phyloP scores from a whole-genome alignment of 2,113 vertebrate species.

The Corythoichthys intestinalis region DNA sequence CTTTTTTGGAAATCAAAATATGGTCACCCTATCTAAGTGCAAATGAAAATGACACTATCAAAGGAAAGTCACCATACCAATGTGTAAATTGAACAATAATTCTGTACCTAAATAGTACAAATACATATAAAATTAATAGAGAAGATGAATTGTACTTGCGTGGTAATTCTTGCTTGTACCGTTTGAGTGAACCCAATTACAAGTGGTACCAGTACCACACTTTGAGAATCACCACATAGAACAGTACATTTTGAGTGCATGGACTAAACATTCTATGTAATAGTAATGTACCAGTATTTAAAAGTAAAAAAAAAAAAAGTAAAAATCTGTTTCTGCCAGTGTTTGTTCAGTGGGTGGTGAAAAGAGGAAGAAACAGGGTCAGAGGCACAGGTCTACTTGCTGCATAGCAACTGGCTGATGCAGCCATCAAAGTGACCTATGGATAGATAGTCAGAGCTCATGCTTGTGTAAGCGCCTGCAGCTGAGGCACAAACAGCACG shows the following conservation, averaged over 20 bases:
- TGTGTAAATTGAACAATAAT: too few species aligned
- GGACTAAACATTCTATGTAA: not conserved
- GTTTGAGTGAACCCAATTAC: too few species aligned
- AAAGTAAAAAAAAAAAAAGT: not conserved
- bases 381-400: conserved; percentile 54
- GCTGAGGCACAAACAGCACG: conserved; percentile 36
- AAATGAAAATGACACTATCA: too few species aligned
- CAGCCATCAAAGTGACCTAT: conserved; percentile 59
- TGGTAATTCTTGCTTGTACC: too few species aligned
- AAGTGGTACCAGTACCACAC: conserved; percentile 59
- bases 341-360: conserved; percentile 29
- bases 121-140: too few species aligned
- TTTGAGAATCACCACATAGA: conserved; percentile 53
- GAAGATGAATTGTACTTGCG: too few species aligned
- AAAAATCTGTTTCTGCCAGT: conserved; percentile 16
- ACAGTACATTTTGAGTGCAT: not conserved
- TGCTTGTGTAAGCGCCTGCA: conserved; percentile 30
- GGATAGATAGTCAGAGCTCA: conserved; percentile 51
- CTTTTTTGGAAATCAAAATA: too few species aligned
- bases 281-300: not conserved
- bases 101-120: too few species aligned
- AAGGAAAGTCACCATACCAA: too few species aligned
- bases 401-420: conserved; percentile 65
- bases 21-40: too few species aligned
- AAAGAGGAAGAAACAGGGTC: conserved; percentile 44